phyloP scores from a whole-genome alignment of 2,797 vertebrate genomes.

The Tauraco hartlaubi region DNA sequence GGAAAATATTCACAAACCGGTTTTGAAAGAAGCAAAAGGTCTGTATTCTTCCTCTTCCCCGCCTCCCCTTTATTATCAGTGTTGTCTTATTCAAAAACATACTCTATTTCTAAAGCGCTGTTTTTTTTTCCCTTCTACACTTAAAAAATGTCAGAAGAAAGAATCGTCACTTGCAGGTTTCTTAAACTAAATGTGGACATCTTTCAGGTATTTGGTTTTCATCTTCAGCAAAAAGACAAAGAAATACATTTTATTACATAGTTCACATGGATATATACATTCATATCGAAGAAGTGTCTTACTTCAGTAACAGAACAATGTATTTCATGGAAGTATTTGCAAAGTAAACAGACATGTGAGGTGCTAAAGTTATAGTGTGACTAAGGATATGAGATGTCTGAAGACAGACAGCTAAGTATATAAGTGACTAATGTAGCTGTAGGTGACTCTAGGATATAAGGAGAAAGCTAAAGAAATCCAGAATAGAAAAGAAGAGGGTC shows the following conservation, averaged over 20 bases:
- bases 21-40: neutral
- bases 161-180: neutral
- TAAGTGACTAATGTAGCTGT: neutral
- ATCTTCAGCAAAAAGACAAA: neutral
- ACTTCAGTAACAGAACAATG: neutral
- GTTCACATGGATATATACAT: neutral
- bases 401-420: neutral
- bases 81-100: neutral
- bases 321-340: neutral
- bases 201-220: neutral
- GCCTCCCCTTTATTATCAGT: rapidly evolving
- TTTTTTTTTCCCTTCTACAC: neutral
- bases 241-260: neutral
- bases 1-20: neutral
- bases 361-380: neutral
- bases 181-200: neutral
- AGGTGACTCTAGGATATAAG: neutral
- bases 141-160: neutral
- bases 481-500: neutral
- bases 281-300: neutral
- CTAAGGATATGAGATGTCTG: neutral
- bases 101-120: rapidly evolving
- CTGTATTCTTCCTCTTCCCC: neutral
- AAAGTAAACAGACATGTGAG: neutral
- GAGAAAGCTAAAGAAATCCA: neutral